phyloP scores from a whole-genome alignment of 2,797 vertebrate genomes.

The Phaenicophaeus curvirostris region DNA sequence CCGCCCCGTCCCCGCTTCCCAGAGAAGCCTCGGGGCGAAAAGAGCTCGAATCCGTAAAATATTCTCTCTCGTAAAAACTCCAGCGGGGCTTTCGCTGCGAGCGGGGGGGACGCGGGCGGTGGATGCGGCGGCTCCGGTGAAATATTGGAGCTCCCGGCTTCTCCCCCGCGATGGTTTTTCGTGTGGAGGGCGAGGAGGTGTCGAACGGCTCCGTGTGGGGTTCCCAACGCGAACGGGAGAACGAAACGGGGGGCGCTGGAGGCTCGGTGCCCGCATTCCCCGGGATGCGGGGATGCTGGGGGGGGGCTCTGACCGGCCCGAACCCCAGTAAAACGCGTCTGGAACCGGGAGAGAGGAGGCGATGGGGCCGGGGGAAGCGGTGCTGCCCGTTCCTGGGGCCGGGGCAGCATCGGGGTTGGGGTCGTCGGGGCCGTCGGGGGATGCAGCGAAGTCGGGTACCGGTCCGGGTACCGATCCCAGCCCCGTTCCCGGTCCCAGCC shows the following conservation, averaged over 20 bases:
- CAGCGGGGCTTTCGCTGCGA: no score
- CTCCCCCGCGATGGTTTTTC: neutral
- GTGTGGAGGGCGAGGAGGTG: neutral
- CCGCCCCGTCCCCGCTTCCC: no score
- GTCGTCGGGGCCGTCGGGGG: neutral
- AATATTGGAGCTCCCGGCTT: neutral
- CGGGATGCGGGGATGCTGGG: neutral
- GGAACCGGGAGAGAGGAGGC: neutral
- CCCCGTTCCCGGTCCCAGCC: no score
- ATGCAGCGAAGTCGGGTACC: neutral
- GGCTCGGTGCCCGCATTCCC: neutral
- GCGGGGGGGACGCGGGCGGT: neutral
- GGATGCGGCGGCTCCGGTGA: neutral
- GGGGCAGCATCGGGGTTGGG: neutral
- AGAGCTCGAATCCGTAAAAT: neutral
- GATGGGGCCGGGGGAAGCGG: no score
- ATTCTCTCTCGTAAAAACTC: no score
- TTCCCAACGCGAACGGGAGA: no score
- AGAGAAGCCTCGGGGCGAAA: rapidly evolving
- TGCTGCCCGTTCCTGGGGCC: no score
- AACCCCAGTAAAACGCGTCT: neutral
- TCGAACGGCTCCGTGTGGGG: neutral
- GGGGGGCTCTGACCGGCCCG: neutral
- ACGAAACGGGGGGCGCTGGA: no score
- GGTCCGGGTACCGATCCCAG: no score